These are phyloP conservation scores for Chorisops tibialis DNA, from an alignment of 2,888 invertebrate species.

Conservation along the genomic window DNA sequence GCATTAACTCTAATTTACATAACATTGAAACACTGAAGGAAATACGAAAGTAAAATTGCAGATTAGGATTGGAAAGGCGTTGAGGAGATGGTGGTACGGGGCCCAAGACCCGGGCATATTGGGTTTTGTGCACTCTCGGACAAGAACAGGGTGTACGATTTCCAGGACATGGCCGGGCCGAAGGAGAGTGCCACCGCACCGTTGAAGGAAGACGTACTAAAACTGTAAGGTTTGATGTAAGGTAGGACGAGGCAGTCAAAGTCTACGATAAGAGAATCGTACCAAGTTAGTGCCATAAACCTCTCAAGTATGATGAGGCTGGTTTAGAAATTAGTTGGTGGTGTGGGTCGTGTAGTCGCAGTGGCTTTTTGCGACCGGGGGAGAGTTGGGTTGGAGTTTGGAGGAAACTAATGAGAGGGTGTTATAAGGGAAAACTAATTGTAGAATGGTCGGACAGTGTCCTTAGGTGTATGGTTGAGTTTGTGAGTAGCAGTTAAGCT, in stretches of 20 bases:
- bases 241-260: slow-evolving; percentile 27
- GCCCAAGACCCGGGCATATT: slow-evolving; percentile 9
- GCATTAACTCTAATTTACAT: slow-evolving; percentile 41
- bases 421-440: slow-evolving; percentile 34
- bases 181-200: slow-evolving; percentile 20
- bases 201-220: slow-evolving; percentile 26
- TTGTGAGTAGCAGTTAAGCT: slow-evolving; percentile 34
- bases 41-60: slow-evolving; percentile 34
- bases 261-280: slow-evolving; percentile 32
- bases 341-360: slow-evolving; percentile 6
- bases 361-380: slow-evolving; percentile 9
- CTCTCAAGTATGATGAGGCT: slow-evolving; percentile 30
- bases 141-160: slow-evolving; percentile 12
- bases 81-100: neutral
- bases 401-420: slow-evolving; percentile 34
- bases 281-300: slow-evolving; percentile 30
- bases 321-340: slow-evolving; percentile 21
- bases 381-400: slow-evolving; percentile 9
- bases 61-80: slow-evolving; percentile 27
- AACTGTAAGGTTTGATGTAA: slow-evolving; percentile 30
- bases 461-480: slow-evolving; percentile 30
- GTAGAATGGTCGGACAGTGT: slow-evolving; percentile 33
- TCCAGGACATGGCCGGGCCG: neutral
- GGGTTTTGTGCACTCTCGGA: slow-evolving; percentile 12
- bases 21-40: slow-evolving; percentile 39